These are phyloP conservation scores for Atta cephalotes DNA, from an alignment of 1,140 invertebrate genomes.

Conservation along the genomic window DNA sequence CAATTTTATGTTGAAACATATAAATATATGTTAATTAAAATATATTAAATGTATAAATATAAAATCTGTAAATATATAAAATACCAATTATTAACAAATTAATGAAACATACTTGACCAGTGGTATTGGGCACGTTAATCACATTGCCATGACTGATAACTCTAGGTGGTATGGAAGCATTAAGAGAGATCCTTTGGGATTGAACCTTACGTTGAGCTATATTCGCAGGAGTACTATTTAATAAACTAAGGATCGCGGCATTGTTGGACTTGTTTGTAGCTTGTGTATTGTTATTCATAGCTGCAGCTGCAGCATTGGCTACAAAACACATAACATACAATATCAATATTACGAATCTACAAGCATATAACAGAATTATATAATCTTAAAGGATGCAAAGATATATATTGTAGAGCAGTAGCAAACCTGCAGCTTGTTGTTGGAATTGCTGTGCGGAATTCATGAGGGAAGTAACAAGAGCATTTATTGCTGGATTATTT, in stretches of 20 bases:
- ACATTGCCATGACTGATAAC: conserved; percentile 85
- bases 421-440: conserved; percentile 88
- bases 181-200: conserved; percentile 82
- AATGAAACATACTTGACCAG: conserved; percentile 80
- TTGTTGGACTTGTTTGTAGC: conserved; percentile 86
- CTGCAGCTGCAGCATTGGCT: conserved; percentile 86
- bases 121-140: conserved; percentile 83
- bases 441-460: conserved; percentile 93
- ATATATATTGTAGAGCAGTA: conserved; percentile 21
- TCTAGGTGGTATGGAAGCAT: conserved; percentile 82
- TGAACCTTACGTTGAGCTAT: conserved; percentile 82
- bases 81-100: conserved; percentile 12
- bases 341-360: neutral
- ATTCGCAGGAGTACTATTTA: conserved; percentile 91
- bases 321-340: conserved; percentile 55
- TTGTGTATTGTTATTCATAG: conserved; percentile 85
- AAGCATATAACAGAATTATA: neutral
- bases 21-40: neutral
- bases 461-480: conserved; percentile 92
- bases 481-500: conserved; percentile 91
- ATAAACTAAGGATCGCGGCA: conserved; percentile 90
- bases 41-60: neutral
- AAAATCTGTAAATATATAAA: neutral
- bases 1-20: neutral
- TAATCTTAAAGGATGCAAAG: neutral